Conservation (phyloP, 2,888 invertebrate species). For the Dilophus febrilis region DNA sequence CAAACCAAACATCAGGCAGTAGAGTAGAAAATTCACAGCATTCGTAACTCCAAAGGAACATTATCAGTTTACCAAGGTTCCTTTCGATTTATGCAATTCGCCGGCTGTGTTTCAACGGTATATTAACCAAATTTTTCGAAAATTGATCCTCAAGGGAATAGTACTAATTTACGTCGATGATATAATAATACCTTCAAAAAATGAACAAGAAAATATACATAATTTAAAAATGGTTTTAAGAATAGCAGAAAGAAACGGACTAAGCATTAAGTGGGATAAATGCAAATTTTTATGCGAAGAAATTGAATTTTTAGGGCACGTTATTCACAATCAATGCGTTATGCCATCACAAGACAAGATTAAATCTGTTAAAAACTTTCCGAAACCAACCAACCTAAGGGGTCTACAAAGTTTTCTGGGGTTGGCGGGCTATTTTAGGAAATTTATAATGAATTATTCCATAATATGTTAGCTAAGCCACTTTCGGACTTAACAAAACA, state of each 20-base stretch:
- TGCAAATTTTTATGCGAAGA: background rate
- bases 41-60: slow-evolving; percentile 24
- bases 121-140: too few relatives aligned
- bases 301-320: background rate
- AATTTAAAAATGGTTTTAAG: too few relatives aligned
- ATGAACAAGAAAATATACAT: too few relatives aligned
- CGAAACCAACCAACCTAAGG: background rate
- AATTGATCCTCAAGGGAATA: too few relatives aligned
- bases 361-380: background rate
- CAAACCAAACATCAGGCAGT: slow-evolving; percentile 13
- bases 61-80: slow-evolving; percentile 21
- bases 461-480: background rate
- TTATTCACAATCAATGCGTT: background rate
- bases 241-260: too few relatives aligned
- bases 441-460: background rate
- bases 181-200: too few relatives aligned
- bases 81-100: slow-evolving; percentile 23
- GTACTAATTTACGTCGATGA: too few relatives aligned
- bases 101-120: too few relatives aligned
- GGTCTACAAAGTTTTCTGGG: background rate
- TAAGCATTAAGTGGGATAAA: too few relatives aligned
- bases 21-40: slow-evolving; percentile 17
- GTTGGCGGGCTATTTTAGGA: background rate
- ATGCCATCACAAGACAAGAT: background rate
- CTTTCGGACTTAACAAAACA: background rate